These are phyloP conservation scores for Chiloscyllium punctatum DNA, from an alignment of 2,797 vertebrate species.

Conservation along the genomic window DNA sequence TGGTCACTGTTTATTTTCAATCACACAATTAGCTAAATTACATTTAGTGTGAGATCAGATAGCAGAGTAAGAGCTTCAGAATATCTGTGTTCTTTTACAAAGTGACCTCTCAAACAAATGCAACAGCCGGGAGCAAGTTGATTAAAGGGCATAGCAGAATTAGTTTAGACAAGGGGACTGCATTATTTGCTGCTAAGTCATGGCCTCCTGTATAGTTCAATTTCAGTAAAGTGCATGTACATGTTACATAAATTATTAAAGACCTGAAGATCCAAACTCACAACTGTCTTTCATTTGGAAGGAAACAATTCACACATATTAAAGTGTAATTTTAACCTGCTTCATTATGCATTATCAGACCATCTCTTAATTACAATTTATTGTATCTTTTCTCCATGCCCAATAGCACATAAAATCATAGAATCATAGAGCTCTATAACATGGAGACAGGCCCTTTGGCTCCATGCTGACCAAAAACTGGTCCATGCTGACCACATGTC, in stretches of 20 bases:
- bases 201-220: not conserved
- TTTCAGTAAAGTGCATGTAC: not conserved
- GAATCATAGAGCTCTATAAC: no score
- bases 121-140: not conserved
- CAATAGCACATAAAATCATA: not conserved
- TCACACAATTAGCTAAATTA: not conserved
- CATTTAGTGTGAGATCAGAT: not conserved
- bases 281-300: not conserved
- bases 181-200: not conserved
- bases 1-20: not conserved
- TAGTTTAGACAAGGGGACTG: not conserved
- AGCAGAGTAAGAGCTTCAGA: not conserved
- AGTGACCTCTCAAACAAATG: not conserved
- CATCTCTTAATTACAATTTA: not conserved
- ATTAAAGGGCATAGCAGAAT: not conserved
- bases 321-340: not conserved
- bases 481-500: no score
- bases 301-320: not conserved
- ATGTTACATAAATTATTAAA: conserved; percentile 18
- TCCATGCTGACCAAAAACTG: no score
- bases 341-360: not conserved
- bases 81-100: not conserved
- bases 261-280: not conserved
- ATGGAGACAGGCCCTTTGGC: no score
- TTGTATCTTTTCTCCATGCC: not conserved